Evolutionary conservation across 2,888 invertebrate genomes (phyloP).

Genomic region (Leptinotarsa juncta): DNA sequence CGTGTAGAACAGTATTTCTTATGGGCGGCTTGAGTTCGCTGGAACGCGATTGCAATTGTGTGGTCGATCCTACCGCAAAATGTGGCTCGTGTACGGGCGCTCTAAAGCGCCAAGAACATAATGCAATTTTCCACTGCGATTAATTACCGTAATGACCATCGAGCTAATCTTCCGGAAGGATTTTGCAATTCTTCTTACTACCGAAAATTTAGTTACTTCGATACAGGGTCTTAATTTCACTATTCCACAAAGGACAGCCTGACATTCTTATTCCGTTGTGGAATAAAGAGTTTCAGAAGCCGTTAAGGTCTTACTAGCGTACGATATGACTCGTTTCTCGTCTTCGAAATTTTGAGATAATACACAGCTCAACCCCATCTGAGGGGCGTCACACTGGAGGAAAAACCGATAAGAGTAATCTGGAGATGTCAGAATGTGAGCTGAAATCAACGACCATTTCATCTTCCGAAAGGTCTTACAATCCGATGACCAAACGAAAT

Average conservation of each 20-base stretch:
- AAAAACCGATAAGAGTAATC: constrained; percentile 27
- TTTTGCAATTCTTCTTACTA: constrained; percentile 43
- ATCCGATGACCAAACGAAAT: neutral
- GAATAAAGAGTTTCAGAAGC: constrained; percentile 38
- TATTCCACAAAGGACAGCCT: constrained; percentile 47
- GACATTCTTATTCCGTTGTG: constrained; percentile 43
- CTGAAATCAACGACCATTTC: constrained; percentile 1
- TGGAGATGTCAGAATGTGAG: constrained; percentile 1
- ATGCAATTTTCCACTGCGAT: constrained; percentile 27
- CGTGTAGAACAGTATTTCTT: no score
- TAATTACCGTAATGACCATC: constrained; percentile 34
- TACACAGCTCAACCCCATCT: constrained; percentile 41
- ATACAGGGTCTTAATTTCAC: constrained; percentile 46
- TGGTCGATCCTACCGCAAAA: no score
- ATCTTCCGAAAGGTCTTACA: constrained; percentile 20
- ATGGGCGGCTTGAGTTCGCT: no score
- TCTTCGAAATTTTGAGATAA: constrained; percentile 37
- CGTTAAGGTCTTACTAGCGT: constrained; percentile 38
- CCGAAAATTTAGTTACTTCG: constrained; percentile 42
- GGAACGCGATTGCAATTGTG: no score
- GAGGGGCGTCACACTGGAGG: constrained; percentile 43
- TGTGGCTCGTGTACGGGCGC: no score
- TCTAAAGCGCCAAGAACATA: constrained; percentile 30
- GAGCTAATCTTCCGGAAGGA: constrained; percentile 35
- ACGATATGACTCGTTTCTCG: constrained; percentile 37